Percentiles rank a stretch among this genome's conserved stretches.
These are phyloP conservation scores for Schmidtea mediterranea DNA, from an alignment of 1,140 invertebrate species.

Conservation along the genomic window DNA sequence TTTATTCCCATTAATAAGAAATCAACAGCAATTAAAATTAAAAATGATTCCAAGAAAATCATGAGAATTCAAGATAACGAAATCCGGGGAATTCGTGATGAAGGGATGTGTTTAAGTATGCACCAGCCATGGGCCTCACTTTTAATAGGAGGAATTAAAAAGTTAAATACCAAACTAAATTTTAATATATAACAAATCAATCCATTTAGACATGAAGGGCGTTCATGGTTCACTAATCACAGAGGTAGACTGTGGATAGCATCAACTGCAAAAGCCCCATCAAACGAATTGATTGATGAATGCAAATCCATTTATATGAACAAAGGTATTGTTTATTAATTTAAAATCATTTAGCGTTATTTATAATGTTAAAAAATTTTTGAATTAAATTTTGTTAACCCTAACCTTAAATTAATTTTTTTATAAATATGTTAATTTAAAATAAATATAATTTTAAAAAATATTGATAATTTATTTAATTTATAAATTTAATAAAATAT, in stretches of 20 bases:
- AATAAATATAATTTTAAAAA: no score
- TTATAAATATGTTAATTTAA: no score
- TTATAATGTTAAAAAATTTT: no score
- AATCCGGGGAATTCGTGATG: conserved; percentile 39
- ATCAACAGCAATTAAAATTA: no score
- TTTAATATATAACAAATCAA: no score
- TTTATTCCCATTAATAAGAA: no score
- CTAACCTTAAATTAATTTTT: no score
- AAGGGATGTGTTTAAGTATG: conserved; percentile 63
- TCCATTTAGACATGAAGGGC: conserved; percentile 62
- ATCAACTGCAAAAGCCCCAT: conserved; percentile 45
- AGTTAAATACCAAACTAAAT: conserved; percentile 33
- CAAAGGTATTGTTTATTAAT: background rate
- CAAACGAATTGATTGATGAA: conserved; percentile 38
- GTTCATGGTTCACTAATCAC: conserved; percentile 66
- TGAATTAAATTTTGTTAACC: no score
- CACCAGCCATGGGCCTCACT: conserved; percentile 83
- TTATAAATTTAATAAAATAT: no score
- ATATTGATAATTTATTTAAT: no score
- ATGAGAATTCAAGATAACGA: background rate
- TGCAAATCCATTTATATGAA: conserved; percentile 40
- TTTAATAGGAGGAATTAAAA: conserved; percentile 62
- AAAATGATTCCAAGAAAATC: no score
- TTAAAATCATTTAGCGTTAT: no score
- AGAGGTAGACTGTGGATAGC: conserved; percentile 77